Conservation (phyloP, 2,888 invertebrate genomes). For the Ditula angustiorana region DNA sequence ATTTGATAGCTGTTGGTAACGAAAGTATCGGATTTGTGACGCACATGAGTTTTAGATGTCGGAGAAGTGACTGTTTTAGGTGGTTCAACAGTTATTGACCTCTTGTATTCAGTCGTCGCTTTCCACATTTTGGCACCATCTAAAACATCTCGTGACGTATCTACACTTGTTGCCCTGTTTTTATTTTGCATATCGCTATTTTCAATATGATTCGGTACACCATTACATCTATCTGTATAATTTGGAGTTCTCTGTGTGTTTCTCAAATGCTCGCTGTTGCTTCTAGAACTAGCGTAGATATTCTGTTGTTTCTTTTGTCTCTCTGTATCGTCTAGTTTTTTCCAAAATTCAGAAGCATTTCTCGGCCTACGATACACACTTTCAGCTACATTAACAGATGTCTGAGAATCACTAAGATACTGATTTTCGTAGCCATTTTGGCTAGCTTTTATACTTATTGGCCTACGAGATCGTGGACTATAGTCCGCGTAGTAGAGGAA, state of each 20-base stretch:
- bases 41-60: slow-evolving; percentile 71
- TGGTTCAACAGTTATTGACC: slow-evolving; percentile 72
- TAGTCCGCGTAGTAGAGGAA: slow-evolving; percentile 90
- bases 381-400: slow-evolving; percentile 65
- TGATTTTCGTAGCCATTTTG: slow-evolving; percentile 74
- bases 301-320: slow-evolving; percentile 69
- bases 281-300: slow-evolving; percentile 66
- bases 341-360: slow-evolving; percentile 88
- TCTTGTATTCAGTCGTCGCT: slow-evolving; percentile 79
- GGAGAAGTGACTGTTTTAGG: slow-evolving; percentile 66
- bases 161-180: slow-evolving; percentile 49
- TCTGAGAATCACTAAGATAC: slow-evolving; percentile 82
- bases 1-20: slow-evolving; percentile 68
- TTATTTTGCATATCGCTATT: slow-evolving; percentile 50
- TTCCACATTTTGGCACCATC: slow-evolving; percentile 80
- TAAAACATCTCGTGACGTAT: slow-evolving; percentile 64
- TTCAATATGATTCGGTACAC: slow-evolving; percentile 68
- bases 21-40: slow-evolving; percentile 80
- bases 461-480: slow-evolving; percentile 89
- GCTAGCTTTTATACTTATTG: slow-evolving; percentile 88
- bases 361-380: slow-evolving; percentile 71
- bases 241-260: slow-evolving; percentile 56
- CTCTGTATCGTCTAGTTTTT: slow-evolving; percentile 85
- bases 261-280: slow-evolving; percentile 72
- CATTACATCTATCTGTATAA: slow-evolving; percentile 60